phyloP scores from a whole-genome alignment of 2,888 invertebrate species.

The Apodemia duryi region DNA sequence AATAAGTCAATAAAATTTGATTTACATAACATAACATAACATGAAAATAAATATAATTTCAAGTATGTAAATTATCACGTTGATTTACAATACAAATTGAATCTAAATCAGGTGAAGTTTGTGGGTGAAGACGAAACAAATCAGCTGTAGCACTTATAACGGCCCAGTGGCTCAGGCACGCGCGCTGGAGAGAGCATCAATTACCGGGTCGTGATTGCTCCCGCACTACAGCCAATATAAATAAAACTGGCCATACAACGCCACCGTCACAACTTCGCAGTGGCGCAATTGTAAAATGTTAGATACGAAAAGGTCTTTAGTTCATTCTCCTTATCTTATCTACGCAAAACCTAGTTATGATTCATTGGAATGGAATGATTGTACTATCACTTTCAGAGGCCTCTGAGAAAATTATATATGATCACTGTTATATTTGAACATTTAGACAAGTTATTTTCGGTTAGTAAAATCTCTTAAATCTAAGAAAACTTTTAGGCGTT shows the following conservation, averaged over 20 bases:
- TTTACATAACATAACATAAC: too few relatives aligned
- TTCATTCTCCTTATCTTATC: constrained; percentile 55
- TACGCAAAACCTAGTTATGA: constrained; percentile 20
- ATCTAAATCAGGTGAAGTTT: constrained; percentile 17
- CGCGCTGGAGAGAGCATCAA: constrained; percentile 60
- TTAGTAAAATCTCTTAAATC: too few relatives aligned
- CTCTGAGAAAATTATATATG: too few relatives aligned
- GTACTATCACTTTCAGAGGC: too few relatives aligned
- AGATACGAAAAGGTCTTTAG: constrained; percentile 59
- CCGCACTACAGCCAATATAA: constrained; percentile 73
- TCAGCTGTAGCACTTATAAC: constrained; percentile 40
- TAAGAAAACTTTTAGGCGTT: too few relatives aligned
- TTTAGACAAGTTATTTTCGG: too few relatives aligned
- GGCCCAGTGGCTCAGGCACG: constrained; percentile 40
- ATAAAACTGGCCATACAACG: constrained; percentile 64
- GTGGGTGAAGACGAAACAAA: constrained; percentile 33
- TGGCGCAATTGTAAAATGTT: constrained; percentile 69
- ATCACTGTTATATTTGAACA: too few relatives aligned
- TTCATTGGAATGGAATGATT: constrained; percentile 22
- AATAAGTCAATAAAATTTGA: too few relatives aligned
- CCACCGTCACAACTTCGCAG: constrained; percentile 51
- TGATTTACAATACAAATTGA: not conserved
- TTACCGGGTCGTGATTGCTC: constrained; percentile 75
- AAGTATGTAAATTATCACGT: not conserved
- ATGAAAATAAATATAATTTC: not conserved